Base-by-base conservation (phyloP, 1,140 invertebrate species). In the Zophobas atratus region DNA sequence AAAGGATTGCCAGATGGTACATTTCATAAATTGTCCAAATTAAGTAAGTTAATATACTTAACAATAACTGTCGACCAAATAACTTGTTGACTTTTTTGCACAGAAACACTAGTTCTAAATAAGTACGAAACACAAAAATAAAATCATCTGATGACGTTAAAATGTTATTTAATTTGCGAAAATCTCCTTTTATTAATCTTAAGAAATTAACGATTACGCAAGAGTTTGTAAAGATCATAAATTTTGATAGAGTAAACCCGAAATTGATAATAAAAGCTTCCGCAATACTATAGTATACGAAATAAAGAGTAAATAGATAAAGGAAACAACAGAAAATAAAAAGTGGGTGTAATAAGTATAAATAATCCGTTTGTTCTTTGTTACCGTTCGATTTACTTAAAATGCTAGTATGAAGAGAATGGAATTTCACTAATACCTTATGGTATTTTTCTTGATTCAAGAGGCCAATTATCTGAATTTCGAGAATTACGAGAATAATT, bases 31-130 rank as follows among this genome's bases (percentile, higher is more conserved):
- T 67, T 2, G 60, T 67, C 60, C 60, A 43, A 20, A 67, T 32
- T 0, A 67, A 32, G 34, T 67, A 67, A n/a, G 35, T 67, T 32
- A 67, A 48, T 43, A 67, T 67, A 32, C 38, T 67, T n/a, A 67
- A 6, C 1, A 67, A 33, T 43, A 67, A 67, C 20, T 67, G 60
- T 3, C 39, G 60, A 36, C 60, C 60, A 43, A 46, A 67, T 6
- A 67, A 39, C 33, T 67, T 41, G 39, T 67, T 67, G 4, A 67
- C 43, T 32, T 67, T 67, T 32, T 67, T 67, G n/a, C 60, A 67
- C 0, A 67, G 1, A 36, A 67, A 46, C 2, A 67, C 39, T 39
- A 67, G 33, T 3, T 67, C 38, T 6, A 3, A 43, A 43, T 67
- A 67, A 43, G 43, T 67, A 1, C n/a, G 20, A 33, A 43, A 67